Evolutionary conservation across 2,113 vertebrate genomes (phyloP).

Genomic region (Ginglymostoma cirratum): DNA sequence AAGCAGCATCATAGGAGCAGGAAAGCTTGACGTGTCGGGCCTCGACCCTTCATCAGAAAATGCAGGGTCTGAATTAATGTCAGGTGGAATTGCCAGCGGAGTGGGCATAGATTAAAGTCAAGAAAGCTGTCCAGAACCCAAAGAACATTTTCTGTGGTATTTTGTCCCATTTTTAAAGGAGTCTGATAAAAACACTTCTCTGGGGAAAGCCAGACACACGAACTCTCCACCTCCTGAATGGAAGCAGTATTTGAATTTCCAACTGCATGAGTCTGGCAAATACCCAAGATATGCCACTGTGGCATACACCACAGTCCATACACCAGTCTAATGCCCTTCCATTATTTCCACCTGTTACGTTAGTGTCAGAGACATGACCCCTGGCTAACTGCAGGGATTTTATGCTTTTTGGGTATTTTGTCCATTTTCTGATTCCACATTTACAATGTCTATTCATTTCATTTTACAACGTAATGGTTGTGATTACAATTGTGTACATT

Average conservation of each 20-base stretch:
- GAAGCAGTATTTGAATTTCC: not conserved
- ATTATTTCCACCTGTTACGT: not conserved
- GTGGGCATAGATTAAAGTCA: not conserved
- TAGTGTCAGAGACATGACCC: not conserved
- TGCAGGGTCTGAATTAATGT: no score
- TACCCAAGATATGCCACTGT: not conserved
- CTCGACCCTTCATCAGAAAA: no score
- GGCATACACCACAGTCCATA: not conserved
- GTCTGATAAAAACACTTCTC: not conserved
- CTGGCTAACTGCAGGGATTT: not conserved
- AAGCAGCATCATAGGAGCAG: no score
- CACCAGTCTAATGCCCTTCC: not conserved
- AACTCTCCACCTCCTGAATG: not conserved
- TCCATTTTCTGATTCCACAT: not conserved
- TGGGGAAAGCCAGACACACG: not conserved
- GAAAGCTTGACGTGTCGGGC: no score
- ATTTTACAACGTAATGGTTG: not conserved
- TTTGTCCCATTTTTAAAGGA: not conserved
- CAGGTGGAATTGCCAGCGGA: no score
- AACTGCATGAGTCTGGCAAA: not conserved
- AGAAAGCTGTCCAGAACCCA: not conserved
- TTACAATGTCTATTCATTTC: not conserved
- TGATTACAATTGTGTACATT: not conserved
- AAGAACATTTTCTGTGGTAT: not conserved
- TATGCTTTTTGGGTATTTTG: not conserved